Base-by-base conservation (phyloP, 2,797 vertebrate species). In the Otolemur crassicaudatus region DNA sequence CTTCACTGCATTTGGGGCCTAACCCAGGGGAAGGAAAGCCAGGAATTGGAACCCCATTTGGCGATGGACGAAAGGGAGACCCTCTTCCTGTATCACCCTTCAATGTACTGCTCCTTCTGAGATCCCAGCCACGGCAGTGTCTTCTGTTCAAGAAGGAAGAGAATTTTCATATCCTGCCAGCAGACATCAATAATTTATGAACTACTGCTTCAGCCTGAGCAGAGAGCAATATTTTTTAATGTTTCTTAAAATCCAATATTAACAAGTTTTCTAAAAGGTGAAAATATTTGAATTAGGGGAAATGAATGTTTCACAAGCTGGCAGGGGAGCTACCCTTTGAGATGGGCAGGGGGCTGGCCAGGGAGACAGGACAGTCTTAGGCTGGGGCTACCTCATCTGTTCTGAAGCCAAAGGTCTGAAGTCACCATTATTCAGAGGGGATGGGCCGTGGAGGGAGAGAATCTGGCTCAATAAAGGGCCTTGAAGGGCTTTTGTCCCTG, bases 281-380 rank as follows among this genome's bases (percentile, higher is more conserved):
- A 96, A 95, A 97, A 97, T 95, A 94, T 96, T 96, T 97, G 94
- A 96, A 95, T 95, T 95, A 81, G 72, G 85, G 63, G 40, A 96
- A 91, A 87, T 91, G 87, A 97, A 96, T 97, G 80, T 87, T 97
- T 97, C 49, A 95, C 0, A 22, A 96, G 61, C 40, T 53, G 65
- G 73, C 31, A 2, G 90, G 31, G 40, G 73, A 63, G 58, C 20
- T 14, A 0, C 67, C 56, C 58, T 34, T 43, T 4, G 58, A 86
- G 80, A 75, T 22, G 53, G 83, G 29, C 19, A 6, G 65, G 17
- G 9, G 69, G 1, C 14, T 4, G 49, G 27, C 19, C 34, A 20
- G 20, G 13, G 37, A 89, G 40, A 34, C 63, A 6, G 40, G 77
- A 58, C 3, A 80, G 34, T 40, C n/a, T 58, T 58, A 17, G 43